phyloP scores from a whole-genome alignment of 2,113 vertebrate species.

The Triplophysa rosa region DNA sequence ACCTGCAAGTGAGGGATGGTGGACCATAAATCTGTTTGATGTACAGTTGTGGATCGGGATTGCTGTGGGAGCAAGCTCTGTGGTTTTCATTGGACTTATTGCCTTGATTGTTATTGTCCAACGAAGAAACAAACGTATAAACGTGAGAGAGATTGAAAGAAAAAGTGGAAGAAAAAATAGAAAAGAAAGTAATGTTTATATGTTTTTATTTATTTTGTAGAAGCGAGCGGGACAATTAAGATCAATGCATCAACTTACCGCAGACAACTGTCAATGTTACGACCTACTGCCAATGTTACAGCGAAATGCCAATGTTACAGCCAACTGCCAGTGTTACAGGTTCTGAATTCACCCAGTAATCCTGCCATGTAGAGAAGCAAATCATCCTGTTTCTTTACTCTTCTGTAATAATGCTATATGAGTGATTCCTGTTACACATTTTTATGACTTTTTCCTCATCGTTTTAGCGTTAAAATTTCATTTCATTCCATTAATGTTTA shows the following conservation, averaged over 20 bases:
- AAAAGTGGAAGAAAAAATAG: neutral
- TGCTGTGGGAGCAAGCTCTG: constrained; percentile 35
- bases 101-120: constrained; percentile 38
- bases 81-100: constrained; percentile 60
- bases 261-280: constrained; percentile 7
- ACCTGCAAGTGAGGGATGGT: neutral
- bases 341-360: no score
- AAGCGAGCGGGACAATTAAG: constrained; percentile 51
- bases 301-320: constrained; percentile 29
- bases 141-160: constrained; percentile 53
- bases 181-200: neutral
- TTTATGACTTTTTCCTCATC: no score
- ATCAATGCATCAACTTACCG: constrained; percentile 42
- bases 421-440: no score
- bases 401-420: no score
- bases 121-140: constrained; percentile 58
- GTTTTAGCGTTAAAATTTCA: no score
- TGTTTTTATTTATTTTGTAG: constrained; percentile 42
- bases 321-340: no score
- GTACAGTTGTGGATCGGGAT: constrained; percentile 68
- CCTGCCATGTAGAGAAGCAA: no score
- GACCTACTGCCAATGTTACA: constrained; percentile 68
- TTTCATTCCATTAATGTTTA: no score
- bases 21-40: neutral
- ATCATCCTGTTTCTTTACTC: no score